Evolutionary conservation across 2,797 vertebrate genomes (phyloP), one percentile per base, ranked within the genome.

Genomic region (Gobio occitaniae): DNA sequence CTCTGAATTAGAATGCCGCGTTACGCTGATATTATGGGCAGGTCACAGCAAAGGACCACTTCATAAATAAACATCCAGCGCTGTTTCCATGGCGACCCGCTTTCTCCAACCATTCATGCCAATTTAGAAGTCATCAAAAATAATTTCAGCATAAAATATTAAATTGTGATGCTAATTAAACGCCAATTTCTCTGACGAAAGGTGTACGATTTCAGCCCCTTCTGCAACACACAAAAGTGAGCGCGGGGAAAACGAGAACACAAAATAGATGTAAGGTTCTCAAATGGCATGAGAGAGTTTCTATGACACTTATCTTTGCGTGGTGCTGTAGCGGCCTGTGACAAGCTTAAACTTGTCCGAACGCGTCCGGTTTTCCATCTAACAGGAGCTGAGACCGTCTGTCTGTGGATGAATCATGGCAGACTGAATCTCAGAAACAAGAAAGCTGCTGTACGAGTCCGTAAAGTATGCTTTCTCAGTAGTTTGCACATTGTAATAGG

Each of bases 321-420:
- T 87, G 88, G 89, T 91, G 80, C 91, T 87, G 88, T 89, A 90
- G 88, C 91, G 87, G 88, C 90, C 81, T 85, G 90, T 93, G 93
- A 94, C 94, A 92, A 95, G 93, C 91, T 93, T 93, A 93, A 93
- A 93, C 88, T 88, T 88, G 9, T 19, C 91, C 92, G 90, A 92
- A 93, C 91, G 0, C 15, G 29, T 36, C 47, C 48, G 19, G 25
- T 8, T 50, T 52, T 32, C 8, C 2, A 0, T 52, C 48, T 52
- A 52, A 36, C 0, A 36, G 29, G 16, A 72, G 44, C 13, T 10
- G 7, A 72, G 44, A 7, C 13, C 7, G 1, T 50, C 47, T 2
- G n/a, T 50, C 71, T 32, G 47, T 52, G 44, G 8, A 29, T 32
- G 13, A 47, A 50, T 29, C 70, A 17, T 2, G 7, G 44, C 21